Conservation (phyloP, 2,888 invertebrate species). For the Antheraea assamensis region DNA sequence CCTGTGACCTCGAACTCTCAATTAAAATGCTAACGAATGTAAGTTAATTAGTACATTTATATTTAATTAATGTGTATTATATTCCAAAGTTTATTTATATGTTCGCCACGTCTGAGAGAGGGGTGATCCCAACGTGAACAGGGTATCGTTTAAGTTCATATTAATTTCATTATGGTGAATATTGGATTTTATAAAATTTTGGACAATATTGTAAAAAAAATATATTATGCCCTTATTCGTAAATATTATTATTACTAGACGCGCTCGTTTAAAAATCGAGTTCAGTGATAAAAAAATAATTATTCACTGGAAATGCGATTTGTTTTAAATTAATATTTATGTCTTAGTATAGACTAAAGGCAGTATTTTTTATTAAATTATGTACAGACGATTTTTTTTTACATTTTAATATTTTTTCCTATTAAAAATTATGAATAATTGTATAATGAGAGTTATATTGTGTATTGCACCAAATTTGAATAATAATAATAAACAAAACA, state of each 20-base stretch:
- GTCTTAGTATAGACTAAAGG: no score
- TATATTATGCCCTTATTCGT: constrained; percentile 15
- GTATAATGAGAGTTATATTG: neutral
- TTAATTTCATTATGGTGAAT: constrained; percentile 40
- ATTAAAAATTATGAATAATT: neutral
- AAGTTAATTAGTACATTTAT: neutral
- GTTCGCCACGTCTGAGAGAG: constrained; percentile 1
- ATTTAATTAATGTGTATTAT: neutral
- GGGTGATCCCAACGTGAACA: constrained; percentile 48
- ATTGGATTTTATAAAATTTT: constrained; percentile 38
- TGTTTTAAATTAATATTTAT: neutral
- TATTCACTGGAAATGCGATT: neutral
- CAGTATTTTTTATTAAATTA: no score
- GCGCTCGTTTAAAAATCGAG: neutral
- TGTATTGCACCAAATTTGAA: neutral
- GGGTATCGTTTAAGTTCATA: constrained; percentile 56
- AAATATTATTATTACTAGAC: neutral
- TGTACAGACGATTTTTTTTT: neutral
- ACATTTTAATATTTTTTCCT: no score
- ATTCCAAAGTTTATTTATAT: constrained; percentile 3
- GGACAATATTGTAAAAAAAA: constrained; percentile 63
- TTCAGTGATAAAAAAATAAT: neutral
- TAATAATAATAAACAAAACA: neutral
- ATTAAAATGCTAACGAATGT: neutral
- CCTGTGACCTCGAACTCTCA: constrained; percentile 1